These are phyloP conservation scores for Aleiodes testaceus DNA, from an alignment of 2,888 invertebrate species.

Conservation along the genomic window DNA sequence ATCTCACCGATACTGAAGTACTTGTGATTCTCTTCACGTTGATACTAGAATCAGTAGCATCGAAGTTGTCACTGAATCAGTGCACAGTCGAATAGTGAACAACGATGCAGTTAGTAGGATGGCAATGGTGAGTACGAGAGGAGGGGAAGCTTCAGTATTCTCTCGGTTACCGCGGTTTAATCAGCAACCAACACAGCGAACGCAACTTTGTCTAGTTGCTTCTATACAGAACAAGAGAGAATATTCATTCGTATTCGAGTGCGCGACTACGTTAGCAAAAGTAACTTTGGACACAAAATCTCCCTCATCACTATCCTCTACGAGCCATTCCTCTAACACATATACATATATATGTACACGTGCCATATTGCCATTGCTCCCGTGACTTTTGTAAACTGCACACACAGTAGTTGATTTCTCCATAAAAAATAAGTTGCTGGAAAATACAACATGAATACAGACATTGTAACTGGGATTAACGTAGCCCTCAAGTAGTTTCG, in stretches of 20 bases:
- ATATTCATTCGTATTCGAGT: constrained; percentile 36
- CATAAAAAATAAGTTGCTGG: constrained; percentile 37
- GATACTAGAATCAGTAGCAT: background rate
- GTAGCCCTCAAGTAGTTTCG: constrained; percentile 12
- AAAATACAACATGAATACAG: constrained; percentile 1
- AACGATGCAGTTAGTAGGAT: constrained; percentile 27
- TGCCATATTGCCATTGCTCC: constrained; percentile 33
- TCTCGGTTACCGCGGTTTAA: constrained; percentile 64
- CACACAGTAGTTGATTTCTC: constrained; percentile 33
- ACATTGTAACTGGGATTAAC: constrained; percentile 27
- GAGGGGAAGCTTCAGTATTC: constrained; percentile 57
- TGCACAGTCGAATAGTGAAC: constrained; percentile 39
- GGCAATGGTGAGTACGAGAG: background rate
- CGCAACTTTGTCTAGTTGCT: constrained; percentile 42
- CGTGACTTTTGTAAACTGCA: constrained; percentile 39
- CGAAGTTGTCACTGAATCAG: constrained; percentile 35
- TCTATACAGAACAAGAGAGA: constrained; percentile 26
- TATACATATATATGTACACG: constrained; percentile 3
- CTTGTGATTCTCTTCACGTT: constrained; percentile 36
- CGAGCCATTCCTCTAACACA: too few relatives aligned
- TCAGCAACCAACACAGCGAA: constrained; percentile 62
- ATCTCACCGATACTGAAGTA: background rate
- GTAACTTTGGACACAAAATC: constrained; percentile 39
- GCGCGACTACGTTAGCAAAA: constrained; percentile 36
- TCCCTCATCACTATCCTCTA: background rate